These are phyloP conservation scores for Thrips palmi DNA, from an alignment of 1,140 invertebrate species.

Conservation along the genomic window DNA sequence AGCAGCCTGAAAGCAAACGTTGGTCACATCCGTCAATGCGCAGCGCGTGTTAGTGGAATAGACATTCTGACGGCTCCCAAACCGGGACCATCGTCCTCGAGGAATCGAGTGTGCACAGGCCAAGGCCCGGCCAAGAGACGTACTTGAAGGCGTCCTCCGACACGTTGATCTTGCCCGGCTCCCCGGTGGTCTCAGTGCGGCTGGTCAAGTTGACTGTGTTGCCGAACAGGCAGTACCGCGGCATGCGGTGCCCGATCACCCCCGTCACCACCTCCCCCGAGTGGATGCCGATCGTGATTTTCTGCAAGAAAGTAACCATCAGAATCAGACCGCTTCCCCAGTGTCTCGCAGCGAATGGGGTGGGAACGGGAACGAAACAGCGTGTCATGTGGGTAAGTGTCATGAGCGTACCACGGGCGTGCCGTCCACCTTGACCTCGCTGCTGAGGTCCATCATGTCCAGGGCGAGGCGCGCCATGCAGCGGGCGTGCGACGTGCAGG, in stretches of 20 bases:
- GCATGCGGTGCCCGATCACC: conserved; percentile 91
- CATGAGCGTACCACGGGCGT: conserved; percentile 53
- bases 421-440: conserved; percentile 68
- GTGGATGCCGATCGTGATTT: conserved; percentile 92
- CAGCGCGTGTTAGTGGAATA: too few relatives aligned
- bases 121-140: too few relatives aligned
- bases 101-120: too few relatives aligned
- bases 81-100: too few relatives aligned
- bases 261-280: conserved; percentile 91
- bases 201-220: conserved; percentile 93
- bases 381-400: conserved; percentile 7
- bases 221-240: conserved; percentile 91
- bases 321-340: too few relatives aligned
- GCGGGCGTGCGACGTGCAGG: conserved; percentile 73
- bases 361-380: too few relatives aligned
- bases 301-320: conserved; percentile 30
- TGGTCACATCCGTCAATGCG: too few relatives aligned
- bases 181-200: conserved; percentile 85
- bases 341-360: too few relatives aligned
- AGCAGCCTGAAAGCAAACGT: conserved; percentile 47
- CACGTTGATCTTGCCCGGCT: conserved; percentile 80
- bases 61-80: too few relatives aligned
- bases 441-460: conserved; percentile 89
- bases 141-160: conserved; percentile 87
- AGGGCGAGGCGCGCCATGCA: conserved; percentile 83